These are phyloP conservation scores for Xenotilapia flavipinnis DNA, from an alignment of 2,113 vertebrate species.

Conservation along the genomic window DNA sequence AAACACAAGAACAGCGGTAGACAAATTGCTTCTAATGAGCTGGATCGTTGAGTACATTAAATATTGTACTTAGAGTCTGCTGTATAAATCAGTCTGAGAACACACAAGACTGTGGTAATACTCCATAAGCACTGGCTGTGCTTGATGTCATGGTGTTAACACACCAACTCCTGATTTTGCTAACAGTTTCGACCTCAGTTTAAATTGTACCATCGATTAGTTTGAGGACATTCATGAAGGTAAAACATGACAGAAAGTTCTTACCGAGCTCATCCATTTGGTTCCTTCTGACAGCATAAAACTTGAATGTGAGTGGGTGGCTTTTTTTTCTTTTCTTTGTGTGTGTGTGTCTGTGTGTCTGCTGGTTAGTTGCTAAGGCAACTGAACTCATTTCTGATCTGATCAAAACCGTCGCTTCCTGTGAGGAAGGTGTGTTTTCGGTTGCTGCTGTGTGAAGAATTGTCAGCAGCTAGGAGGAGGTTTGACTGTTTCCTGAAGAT, in stretches of 20 bases:
- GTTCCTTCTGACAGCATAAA: not conserved
- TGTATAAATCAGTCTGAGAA: not conserved
- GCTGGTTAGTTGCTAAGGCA: slow-evolving; percentile 2
- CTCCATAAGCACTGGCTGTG: not conserved
- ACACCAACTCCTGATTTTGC: not conserved
- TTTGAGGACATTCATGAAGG: not conserved
- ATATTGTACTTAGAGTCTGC: not conserved
- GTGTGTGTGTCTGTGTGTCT: not conserved
- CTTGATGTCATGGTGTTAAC: not conserved
- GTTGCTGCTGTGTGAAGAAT: not conserved
- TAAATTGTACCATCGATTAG: not conserved
- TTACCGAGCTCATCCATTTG: slow-evolving; percentile 66
- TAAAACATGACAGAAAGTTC: slow-evolving; percentile 1
- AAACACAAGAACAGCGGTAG: not conserved
- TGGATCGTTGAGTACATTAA: not conserved
- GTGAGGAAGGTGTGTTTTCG: not conserved
- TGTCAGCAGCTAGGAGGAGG: not conserved
- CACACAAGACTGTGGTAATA: not conserved
- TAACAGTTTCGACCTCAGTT: not conserved
- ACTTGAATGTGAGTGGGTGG: not conserved
- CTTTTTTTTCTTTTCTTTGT: not conserved
- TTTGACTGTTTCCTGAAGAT: not conserved
- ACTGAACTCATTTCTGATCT: not conserved
- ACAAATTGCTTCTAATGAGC: not conserved
- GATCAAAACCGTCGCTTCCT: slow-evolving; percentile 33